Evolutionary conservation across 2,888 invertebrate species (phyloP).

Genomic region (Icerya purchasi): DNA sequence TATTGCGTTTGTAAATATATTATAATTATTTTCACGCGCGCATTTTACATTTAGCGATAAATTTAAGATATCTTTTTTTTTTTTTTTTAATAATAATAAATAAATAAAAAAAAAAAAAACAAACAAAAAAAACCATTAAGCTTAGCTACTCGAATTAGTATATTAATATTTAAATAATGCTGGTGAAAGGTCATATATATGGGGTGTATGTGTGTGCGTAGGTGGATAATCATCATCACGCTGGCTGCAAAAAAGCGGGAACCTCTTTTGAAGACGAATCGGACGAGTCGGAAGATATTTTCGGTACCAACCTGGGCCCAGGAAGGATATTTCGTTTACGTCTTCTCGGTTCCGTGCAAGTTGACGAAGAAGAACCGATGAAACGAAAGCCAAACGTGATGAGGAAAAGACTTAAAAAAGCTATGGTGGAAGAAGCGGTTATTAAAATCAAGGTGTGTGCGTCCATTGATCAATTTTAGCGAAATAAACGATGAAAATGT

Average conservation of each 20-base stretch:
- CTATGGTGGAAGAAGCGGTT: constrained; percentile 72
- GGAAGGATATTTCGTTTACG: constrained; percentile 59
- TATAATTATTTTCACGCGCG: too few relatives aligned
- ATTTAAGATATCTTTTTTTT: constrained; percentile 1
- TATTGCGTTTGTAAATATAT: too few relatives aligned
- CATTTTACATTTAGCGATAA: too few relatives aligned
- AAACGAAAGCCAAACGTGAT: constrained; percentile 28
- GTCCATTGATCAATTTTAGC: too few relatives aligned
- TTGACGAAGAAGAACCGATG: constrained; percentile 48
- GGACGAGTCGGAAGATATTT: constrained; percentile 18
- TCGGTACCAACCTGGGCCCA: constrained; percentile 22
- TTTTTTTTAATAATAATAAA: not conserved
- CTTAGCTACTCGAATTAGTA: not conserved
- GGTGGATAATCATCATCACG: constrained; percentile 20
- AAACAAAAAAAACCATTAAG: not conserved
- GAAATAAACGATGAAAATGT: too few relatives aligned
- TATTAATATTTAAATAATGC: constrained; percentile 2
- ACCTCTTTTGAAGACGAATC: constrained; percentile 18
- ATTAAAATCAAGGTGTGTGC: constrained; percentile 55
- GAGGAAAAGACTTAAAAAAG: constrained; percentile 59
- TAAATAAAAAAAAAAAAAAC: not conserved
- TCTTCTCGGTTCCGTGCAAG: constrained; percentile 67
- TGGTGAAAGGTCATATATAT: constrained; percentile 13
- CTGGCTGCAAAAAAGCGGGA: constrained; percentile 22
- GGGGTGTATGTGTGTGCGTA: constrained; percentile 18